phyloP scores from a whole-genome alignment of 2,888 invertebrate genomes.

The Orthosia cruda region DNA sequence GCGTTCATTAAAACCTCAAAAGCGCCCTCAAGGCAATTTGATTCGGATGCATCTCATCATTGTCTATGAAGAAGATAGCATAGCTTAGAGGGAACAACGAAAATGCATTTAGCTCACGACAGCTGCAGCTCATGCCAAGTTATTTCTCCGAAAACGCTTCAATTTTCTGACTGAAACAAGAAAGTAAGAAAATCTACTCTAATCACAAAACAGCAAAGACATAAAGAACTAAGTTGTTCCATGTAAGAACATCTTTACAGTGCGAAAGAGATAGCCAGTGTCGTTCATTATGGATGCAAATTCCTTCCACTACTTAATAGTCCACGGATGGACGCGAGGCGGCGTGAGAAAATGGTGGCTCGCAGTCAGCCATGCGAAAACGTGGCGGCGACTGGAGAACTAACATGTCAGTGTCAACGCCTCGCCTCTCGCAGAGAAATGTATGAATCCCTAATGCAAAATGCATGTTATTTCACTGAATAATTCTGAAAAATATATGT shows the following conservation, averaged over 20 bases:
- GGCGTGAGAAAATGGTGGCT: constrained; percentile 84
- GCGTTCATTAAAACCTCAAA: too few species aligned
- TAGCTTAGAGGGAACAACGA: background rate
- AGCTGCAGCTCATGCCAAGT: background rate
- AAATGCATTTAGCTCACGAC: background rate
- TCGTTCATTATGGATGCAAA: constrained; percentile 83
- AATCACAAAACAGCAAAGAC: background rate
- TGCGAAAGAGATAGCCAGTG: constrained; percentile 70
- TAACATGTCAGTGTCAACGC: constrained; percentile 56
- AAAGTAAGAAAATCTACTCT: background rate
- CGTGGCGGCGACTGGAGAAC: constrained; percentile 47
- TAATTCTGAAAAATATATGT: constrained; percentile 44
- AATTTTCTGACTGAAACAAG: background rate
- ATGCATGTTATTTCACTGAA: constrained; percentile 58
- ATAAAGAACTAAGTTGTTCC: background rate
- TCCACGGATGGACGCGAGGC: constrained; percentile 76
- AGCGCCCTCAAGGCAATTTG: too few species aligned
- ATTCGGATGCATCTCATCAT: background rate
- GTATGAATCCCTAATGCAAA: constrained; percentile 62
- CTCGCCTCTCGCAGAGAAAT: constrained; percentile 44
- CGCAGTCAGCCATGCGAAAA: constrained; percentile 73
- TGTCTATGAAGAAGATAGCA: background rate
- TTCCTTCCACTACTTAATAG: constrained; percentile 85
- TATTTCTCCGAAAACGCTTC: background rate
- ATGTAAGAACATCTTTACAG: constrained; percentile 43